Evolutionary conservation across 2,113 vertebrate species (phyloP).

Genomic region (Lasiurus cinereus): DNA sequence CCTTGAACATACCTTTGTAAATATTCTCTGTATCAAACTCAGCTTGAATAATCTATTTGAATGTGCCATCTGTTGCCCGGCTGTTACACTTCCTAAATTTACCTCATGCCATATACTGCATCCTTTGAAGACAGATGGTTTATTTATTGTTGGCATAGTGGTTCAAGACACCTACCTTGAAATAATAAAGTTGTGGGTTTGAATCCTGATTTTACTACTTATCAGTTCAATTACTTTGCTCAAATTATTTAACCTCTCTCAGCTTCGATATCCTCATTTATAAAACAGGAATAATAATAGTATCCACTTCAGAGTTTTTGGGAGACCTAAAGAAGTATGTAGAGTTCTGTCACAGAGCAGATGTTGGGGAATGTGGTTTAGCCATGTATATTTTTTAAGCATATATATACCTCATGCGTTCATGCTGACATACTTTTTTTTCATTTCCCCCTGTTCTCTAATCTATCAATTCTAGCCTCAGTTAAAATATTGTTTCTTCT

Average conservation of each 20-base stretch:
- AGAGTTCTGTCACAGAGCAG: background rate
- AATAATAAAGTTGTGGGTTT: slow-evolving; percentile 32
- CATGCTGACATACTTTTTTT: background rate
- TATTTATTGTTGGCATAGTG: slow-evolving; percentile 32
- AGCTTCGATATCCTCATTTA: background rate
- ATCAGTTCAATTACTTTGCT: background rate
- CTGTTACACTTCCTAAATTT: slow-evolving; percentile 50
- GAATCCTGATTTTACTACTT: slow-evolving; percentile 41
- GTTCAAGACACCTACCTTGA: background rate
- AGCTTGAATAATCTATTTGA: slow-evolving; percentile 33
- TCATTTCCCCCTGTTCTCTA: background rate
- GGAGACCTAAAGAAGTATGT: background rate
- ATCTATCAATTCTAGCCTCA: background rate
- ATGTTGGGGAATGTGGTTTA: background rate
- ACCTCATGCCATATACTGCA: background rate
- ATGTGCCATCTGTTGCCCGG: slow-evolving; percentile 28
- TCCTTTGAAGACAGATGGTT: slow-evolving; percentile 46
- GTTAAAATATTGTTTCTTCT: background rate
- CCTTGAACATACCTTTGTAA: slow-evolving; percentile 15
- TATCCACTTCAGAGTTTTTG: background rate
- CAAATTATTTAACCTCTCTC: slow-evolving; percentile 8
- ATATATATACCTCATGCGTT: background rate
- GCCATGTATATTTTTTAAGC: background rate
- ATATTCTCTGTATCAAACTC: slow-evolving; percentile 29
- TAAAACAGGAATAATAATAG: background rate